A percentile compares a stretch with the other conserved stretches of the same genome.
These are phyloP conservation scores for Machimus atricapillus DNA, from an alignment of 2,888 invertebrate genomes.

Conservation along the genomic window DNA sequence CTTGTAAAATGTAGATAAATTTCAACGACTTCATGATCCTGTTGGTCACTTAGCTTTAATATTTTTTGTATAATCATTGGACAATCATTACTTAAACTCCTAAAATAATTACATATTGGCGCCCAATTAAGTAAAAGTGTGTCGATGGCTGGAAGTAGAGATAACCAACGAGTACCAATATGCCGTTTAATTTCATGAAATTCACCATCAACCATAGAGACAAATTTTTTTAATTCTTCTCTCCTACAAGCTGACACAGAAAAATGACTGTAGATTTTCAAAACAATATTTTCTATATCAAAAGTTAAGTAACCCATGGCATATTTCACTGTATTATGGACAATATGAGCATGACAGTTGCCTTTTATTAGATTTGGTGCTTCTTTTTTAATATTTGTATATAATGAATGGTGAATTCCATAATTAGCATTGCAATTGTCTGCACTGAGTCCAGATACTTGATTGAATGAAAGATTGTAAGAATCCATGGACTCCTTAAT, in stretches of 20 bases:
- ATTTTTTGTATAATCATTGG: no score
- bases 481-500: background rate
- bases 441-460: background rate
- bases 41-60: no score
- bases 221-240: constrained; percentile 1
- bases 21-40: no score
- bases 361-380: background rate
- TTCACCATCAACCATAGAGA: no score
- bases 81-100: no score
- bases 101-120: no score
- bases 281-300: constrained; percentile 38
- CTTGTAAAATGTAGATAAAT: no score
- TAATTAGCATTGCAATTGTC: background rate
- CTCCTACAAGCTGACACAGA: constrained; percentile 20
- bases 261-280: constrained; percentile 34
- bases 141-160: no score
- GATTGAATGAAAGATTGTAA: background rate
- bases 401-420: background rate
- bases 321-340: background rate
- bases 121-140: no score
- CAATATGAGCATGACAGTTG: background rate
- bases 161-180: no score
- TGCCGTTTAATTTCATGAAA: no score
- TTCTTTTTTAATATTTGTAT: background rate
- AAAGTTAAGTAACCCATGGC: background rate